Evolutionary conservation across 2,888 invertebrate genomes (phyloP).

Genomic region (Acronicta alni): DNA sequence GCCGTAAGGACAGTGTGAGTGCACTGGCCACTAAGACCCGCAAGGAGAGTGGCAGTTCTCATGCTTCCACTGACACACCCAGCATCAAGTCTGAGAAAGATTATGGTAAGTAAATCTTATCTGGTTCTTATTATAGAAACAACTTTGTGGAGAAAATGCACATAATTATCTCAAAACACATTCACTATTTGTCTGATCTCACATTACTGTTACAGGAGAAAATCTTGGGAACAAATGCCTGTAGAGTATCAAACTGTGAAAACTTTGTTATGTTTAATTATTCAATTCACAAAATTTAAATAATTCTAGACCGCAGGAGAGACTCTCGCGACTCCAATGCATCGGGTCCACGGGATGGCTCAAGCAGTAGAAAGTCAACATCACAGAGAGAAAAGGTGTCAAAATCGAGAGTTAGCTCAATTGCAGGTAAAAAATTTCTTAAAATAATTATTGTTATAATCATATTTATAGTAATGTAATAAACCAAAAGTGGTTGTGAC

Average conservation of each 20-base stretch:
- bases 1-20: constrained; percentile 81
- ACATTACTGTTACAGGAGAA: no score
- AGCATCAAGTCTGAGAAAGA: constrained; percentile 86
- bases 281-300: no score
- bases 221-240: no score
- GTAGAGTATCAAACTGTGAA: no score
- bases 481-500: no score
- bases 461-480: background rate
- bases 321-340: constrained; percentile 87
- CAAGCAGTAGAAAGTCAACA: constrained; percentile 77
- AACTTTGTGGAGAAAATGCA: background rate
- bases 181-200: no score
- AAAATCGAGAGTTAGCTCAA: constrained; percentile 73
- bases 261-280: background rate
- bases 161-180: no score
- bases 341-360: constrained; percentile 80
- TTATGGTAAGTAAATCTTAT: constrained; percentile 71
- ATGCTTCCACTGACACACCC: constrained; percentile 85
- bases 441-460: background rate
- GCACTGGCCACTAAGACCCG: constrained; percentile 79
- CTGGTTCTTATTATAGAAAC: background rate
- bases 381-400: constrained; percentile 77
- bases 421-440: constrained; percentile 59
- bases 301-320: constrained; percentile 75
- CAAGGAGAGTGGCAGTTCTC: constrained; percentile 85